Percentiles rank a stretch among this genome's conserved stretches.
Evolutionary conservation across 2,113 vertebrate species (phyloP).

Genomic region (Ceyx cyanopectus): DNA sequence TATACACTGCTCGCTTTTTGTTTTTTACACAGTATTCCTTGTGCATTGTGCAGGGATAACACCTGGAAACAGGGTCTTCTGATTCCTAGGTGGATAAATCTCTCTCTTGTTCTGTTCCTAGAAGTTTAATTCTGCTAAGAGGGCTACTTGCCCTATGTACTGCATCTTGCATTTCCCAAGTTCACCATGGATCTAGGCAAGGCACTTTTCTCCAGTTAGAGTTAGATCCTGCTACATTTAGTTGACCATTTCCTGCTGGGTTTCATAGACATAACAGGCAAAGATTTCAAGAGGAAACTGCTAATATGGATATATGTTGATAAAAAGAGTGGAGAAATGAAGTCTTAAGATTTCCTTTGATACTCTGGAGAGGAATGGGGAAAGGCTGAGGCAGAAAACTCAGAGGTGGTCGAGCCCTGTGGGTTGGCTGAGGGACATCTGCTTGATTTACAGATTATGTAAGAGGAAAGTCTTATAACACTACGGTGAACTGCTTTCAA

Average conservation of each 20-base stretch:
- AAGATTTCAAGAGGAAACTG: not conserved
- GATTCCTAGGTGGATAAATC: not conserved
- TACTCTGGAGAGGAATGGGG: not conserved
- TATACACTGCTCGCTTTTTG: not conserved
- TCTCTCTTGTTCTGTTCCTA: not conserved
- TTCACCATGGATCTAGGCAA: not conserved
- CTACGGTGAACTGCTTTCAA: not conserved
- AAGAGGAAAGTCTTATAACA: not conserved
- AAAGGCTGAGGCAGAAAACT: not conserved
- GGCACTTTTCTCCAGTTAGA: not conserved
- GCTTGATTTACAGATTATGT: not conserved
- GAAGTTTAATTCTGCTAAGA: not conserved
- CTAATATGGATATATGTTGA: not conserved
- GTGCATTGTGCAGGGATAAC: not conserved
- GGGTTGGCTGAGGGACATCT: not conserved
- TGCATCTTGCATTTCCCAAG: not conserved
- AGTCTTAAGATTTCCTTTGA: not conserved
- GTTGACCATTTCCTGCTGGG: not conserved
- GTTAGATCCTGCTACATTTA: not conserved
- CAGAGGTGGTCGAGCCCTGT: not conserved
- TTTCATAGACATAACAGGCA: not conserved
- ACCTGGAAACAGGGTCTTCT: not conserved
- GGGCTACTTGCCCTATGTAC: too few relatives aligned
- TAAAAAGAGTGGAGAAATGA: not conserved
- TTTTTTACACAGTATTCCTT: not conserved